Conservation (phyloP, 1,140 invertebrate genomes). For the Eciton burchellii region DNA sequence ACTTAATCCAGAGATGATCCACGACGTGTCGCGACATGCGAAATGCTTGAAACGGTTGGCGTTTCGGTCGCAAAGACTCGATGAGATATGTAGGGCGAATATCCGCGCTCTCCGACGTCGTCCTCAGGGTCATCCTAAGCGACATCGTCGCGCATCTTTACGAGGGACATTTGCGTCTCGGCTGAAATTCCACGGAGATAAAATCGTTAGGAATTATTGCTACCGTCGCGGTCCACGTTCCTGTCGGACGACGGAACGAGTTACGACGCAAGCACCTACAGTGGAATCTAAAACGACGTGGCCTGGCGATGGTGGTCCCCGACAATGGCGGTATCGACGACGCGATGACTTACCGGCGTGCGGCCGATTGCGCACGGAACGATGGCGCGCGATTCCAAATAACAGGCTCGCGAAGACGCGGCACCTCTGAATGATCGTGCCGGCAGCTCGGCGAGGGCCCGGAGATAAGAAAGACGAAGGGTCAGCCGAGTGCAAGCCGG, state of each 20-base stretch:
- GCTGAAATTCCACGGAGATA: constrained; percentile 81
- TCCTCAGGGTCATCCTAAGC: constrained; percentile 74
- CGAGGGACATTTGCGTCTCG: constrained; percentile 79
- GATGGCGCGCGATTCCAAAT: constrained; percentile 31
- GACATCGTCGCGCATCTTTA: constrained; percentile 81
- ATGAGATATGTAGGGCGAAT: constrained; percentile 31
- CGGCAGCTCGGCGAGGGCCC: constrained; percentile 7
- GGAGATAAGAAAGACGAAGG: not conserved
- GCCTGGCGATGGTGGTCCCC: constrained; percentile 49
- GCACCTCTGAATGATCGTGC: constrained; percentile 13
- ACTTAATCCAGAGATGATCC: not conserved
- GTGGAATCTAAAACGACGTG: constrained; percentile 48
- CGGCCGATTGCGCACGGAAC: constrained; percentile 24
- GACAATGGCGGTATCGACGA: constrained; percentile 67
- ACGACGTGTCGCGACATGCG: not conserved
- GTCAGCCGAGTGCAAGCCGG: constrained; percentile 11
- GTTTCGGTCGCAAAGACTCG: not conserved
- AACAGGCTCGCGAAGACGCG: constrained; percentile 7
- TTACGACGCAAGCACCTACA: constrained; percentile 49
- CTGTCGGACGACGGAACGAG: constrained; percentile 28
- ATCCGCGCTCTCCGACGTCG: constrained; percentile 42
- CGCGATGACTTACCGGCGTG: constrained; percentile 46
- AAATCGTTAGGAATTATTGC: constrained; percentile 81
- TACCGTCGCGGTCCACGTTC: constrained; percentile 66
- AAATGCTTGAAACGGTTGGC: not conserved